phyloP scores from a whole-genome alignment of 2,113 vertebrate species.

The Mixornis gularis region DNA sequence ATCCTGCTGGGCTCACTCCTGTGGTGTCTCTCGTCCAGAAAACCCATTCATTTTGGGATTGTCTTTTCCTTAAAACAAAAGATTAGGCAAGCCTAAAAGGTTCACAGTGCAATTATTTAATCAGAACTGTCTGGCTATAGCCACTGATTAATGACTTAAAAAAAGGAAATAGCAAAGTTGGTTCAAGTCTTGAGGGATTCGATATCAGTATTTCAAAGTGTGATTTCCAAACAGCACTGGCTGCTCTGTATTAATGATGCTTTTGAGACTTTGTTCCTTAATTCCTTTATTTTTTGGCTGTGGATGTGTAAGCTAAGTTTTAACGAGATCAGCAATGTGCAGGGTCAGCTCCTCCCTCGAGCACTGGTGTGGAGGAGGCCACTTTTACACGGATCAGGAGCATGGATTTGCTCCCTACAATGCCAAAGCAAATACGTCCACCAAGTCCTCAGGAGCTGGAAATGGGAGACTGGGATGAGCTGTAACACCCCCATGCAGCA shows the following conservation, averaged over 20 bases:
- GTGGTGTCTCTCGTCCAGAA: neutral
- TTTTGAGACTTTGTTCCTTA: neutral
- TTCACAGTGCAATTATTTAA: neutral
- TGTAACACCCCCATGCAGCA: fast-evolving
- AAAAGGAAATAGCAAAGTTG: neutral
- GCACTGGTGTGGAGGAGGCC: neutral
- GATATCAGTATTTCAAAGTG: neutral
- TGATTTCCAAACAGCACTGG: neutral
- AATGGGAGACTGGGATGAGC: neutral
- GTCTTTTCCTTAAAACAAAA: neutral
- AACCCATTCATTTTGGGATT: neutral
- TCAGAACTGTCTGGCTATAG: neutral
- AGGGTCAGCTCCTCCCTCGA: neutral
- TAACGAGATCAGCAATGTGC: neutral
- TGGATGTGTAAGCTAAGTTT: neutral
- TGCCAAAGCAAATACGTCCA: neutral
- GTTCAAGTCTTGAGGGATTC: neutral
- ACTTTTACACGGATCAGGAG: neutral
- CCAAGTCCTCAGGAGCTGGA: fast-evolving
- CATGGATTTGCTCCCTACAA: neutral
- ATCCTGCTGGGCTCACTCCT: neutral
- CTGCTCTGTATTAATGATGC: fast-evolving
- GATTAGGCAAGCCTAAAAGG: neutral
- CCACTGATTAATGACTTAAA: neutral
- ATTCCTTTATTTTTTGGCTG: neutral